Base-by-base conservation (phyloP, 2,797 vertebrate genomes). In the Pseudochaenichthys georgianus region DNA sequence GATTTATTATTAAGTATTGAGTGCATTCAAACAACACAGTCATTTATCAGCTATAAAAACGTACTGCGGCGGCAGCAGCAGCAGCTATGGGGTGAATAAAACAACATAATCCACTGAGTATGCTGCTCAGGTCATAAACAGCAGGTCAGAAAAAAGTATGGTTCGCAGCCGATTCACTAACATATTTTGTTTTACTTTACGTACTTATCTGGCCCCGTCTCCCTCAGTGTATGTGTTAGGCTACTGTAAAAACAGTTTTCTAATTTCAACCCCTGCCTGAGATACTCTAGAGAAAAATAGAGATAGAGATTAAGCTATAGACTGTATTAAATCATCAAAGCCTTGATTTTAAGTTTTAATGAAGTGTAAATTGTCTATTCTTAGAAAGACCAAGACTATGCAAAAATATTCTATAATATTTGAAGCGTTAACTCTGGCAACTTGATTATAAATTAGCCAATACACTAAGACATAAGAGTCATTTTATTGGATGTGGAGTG, bases 1-100 rank as follows among this genome's bases (percentile, higher is more conserved):
- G 87, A 88, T 91, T 84, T 89, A 91, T 92, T 83, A 84, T 93
- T 83, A 84, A 86, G 85, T 84, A 76, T 73, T 57, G 77, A 90
- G 82, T 88, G 78, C 76, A 80, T 89, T 90, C 59, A 90, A 83
- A 84, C 75, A 59, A 64, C 58, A 64, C n/a, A 51, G 84, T 82
- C 75, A 90, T 91, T 88, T 79, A 90, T 90, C 77, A 84, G 63
- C 59, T 53, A 81, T 63, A 75, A 59, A 77, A 81, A 88, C 66
- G 53, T 79, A 64, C 46, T 58, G 73, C 80, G 19, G 69, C 64
- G 48, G 70, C 34, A 38, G 34, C 34, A 38, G 34, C 34, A 57
- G 42, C 58, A 76, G 81, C 72, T 71, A 64, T 62, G 75, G 50
- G 88, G 83, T 88, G 83, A 86, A 91, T 91, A 86, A 91, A 86